phyloP scores from a whole-genome alignment of 2,113 vertebrate species.

The Neotragus pygmaeus region DNA sequence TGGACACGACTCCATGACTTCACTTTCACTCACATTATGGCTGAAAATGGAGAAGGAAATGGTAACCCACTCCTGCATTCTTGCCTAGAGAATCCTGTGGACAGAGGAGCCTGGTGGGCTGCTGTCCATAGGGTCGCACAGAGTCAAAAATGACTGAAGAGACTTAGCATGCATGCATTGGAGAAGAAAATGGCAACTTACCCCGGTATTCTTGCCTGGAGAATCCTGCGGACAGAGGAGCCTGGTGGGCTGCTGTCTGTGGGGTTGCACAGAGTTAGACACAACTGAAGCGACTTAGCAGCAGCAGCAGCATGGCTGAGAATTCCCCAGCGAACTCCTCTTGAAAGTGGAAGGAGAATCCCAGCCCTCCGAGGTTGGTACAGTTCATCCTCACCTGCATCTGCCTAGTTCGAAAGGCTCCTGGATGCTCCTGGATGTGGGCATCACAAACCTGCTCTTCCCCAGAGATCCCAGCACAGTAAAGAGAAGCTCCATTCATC shows the following conservation, averaged over 20 bases:
- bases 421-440: background rate
- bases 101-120: background rate
- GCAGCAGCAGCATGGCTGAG: background rate
- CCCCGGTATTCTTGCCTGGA: background rate
- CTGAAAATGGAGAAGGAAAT: background rate
- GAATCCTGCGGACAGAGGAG: background rate
- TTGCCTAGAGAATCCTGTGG: background rate
- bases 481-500: background rate
- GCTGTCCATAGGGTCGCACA: background rate
- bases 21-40: no score
- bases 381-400: background rate
- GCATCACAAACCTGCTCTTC: no score
- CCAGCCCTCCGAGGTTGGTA: fast-evolving
- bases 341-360: background rate
- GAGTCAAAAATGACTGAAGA: background rate
- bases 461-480: background rate
- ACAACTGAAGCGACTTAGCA: background rate
- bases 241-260: fast-evolving
- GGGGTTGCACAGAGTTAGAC: background rate
- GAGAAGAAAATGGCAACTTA: background rate
- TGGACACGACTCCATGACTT: fast-evolving
- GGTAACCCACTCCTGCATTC: background rate
- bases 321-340: background rate
- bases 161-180: background rate
- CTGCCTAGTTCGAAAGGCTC: background rate